Evolutionary conservation across 2,888 invertebrate species (phyloP), one percentile per base, ranked within the genome.

Genomic region (Aquatica leii): DNA sequence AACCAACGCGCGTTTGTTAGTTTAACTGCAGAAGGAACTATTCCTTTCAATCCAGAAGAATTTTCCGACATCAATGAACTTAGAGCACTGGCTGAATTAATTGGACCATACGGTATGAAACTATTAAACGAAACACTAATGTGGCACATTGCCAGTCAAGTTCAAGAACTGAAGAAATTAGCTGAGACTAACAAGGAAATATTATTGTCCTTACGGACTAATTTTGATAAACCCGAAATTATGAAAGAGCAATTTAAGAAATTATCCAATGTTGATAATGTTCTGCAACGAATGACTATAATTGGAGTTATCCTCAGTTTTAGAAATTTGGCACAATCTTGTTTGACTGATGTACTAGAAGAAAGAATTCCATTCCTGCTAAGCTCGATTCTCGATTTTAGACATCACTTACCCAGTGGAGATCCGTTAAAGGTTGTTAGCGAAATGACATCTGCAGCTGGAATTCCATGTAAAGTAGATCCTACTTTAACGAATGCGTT

Each of bases 81-180:
- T 52, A 85, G 97, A 69, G 93, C 98, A 0, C 84, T 99, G 49
- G 96, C 97, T 0, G 98, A 99, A 82, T 84, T 99, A 21, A 95
- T 99, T 69, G 98, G 99, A 0, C 98, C 99, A 0, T 99, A 98
- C 79, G 99, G 99, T 3, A 97, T 99, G 90, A 98, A 98, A 77
- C 89, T 95, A 74, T 82, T 99, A 57, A 96, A 96, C 77, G 98
- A 99, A 83, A 94, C 96, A 11, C 84, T 99, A 11, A 97, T 98
- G 94, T 97, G 97, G 95, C 98, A 98, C 78, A 97, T 98, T 70
- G 93, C 98, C 9, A 95, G 95, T 78, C 99, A 99, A 84, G 97
- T 99, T 9, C 94, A 95, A 74, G 99, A 99, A 80, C 82, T 99
- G 34, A 98, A 97, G 81, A 90, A 92, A 67, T 83, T 98, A 63